Evolutionary conservation across 2,797 vertebrate species (phyloP).

Genomic region (Rhynchotus rufescens): DNA sequence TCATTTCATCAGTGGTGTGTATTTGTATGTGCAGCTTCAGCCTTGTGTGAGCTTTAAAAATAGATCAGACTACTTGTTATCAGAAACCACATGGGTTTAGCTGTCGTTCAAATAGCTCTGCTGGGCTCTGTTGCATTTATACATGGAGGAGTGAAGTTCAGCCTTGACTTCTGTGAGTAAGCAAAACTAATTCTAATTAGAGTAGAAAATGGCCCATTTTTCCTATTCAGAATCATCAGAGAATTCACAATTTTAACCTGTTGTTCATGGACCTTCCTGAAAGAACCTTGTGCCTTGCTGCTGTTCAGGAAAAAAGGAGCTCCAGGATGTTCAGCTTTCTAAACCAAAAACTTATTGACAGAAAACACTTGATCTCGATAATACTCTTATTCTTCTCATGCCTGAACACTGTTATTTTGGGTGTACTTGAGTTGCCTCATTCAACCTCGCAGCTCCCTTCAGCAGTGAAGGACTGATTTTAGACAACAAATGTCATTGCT

Average conservation of each 20-base stretch:
- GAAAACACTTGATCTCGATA: conserved; percentile 18
- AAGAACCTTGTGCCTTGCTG: not conserved
- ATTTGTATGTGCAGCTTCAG: not conserved
- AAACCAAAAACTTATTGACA: conserved; percentile 35
- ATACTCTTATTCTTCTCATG: not conserved
- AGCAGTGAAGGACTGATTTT: not conserved
- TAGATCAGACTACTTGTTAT: not conserved
- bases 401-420: not conserved
- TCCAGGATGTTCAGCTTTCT: conserved; percentile 7
- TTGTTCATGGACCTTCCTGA: not conserved
- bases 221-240: not conserved
- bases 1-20: not conserved
- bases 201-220: not conserved
- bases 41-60: not conserved
- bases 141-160: not conserved
- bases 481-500: not conserved
- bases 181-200: not conserved
- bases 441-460: not conserved
- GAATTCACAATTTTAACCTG: not conserved
- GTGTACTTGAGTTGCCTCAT: not conserved
- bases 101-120: not conserved
- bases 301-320: not conserved
- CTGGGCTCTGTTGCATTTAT: not conserved
- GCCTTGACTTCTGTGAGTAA: not conserved
- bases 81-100: not conserved